These are phyloP conservation scores for Diploptera punctata DNA, from an alignment of 2,888 invertebrate genomes.

Conservation along the genomic window DNA sequence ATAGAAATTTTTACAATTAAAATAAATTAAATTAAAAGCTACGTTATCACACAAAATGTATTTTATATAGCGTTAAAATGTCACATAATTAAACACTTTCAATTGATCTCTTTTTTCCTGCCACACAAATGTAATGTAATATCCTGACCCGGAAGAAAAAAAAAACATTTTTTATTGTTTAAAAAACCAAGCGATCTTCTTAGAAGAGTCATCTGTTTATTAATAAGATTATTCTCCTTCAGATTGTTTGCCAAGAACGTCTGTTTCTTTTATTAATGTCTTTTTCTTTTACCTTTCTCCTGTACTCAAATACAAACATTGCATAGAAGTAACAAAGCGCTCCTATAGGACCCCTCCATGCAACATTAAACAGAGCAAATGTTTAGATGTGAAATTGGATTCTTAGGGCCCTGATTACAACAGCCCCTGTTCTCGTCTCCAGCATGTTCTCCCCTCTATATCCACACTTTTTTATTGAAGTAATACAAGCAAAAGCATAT, in stretches of 20 bases:
- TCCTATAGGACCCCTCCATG: background rate
- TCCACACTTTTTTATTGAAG: constrained; percentile 5
- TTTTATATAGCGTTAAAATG: too few species aligned
- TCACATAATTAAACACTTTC: too few species aligned
- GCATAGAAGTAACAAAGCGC: background rate
- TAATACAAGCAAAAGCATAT: background rate
- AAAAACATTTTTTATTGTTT: too few species aligned
- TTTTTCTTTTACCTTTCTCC: background rate
- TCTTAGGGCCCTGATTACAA: constrained; percentile 20
- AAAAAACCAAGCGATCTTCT: too few species aligned
- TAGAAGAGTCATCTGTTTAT: background rate
- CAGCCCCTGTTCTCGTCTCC: background rate
- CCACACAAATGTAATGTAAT: too few species aligned
- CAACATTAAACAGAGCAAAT: constrained; percentile 29
- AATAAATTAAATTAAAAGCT: too few species aligned
- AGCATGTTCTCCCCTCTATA: background rate
- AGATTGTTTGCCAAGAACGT: background rate
- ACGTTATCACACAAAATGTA: too few species aligned
- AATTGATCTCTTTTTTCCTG: too few species aligned
- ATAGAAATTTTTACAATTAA: too few species aligned
- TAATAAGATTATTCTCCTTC: background rate
- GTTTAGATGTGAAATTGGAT: constrained; percentile 34
- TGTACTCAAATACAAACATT: background rate
- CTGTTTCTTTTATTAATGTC: constrained; percentile 7
- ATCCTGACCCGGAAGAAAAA: too few species aligned